Percentiles rank a stretch among this genome's conserved stretches.
Evolutionary conservation across 2,797 vertebrate genomes (phyloP).

Genomic region (Catamblyrhynchus diadema): DNA sequence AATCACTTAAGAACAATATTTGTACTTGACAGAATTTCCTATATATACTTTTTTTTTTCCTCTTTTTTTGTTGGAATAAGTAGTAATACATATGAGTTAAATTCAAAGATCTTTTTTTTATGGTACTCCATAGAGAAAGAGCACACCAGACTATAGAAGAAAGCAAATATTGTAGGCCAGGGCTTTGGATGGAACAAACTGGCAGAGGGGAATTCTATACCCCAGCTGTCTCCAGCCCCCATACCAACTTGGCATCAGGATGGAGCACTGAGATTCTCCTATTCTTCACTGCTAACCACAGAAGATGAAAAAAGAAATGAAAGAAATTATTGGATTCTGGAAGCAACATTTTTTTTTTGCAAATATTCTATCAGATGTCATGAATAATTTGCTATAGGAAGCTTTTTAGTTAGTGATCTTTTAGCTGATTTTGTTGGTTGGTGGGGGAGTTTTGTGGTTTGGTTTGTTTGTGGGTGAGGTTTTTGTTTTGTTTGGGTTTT

Average conservation of each 20-base stretch:
- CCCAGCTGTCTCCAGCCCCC: neutral
- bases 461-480: neutral
- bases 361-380: neutral
- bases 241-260: neutral
- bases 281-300: neutral
- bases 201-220: neutral
- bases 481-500: neutral
- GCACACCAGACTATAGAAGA: neutral
- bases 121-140: neutral
- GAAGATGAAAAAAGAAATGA: neutral
- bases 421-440: neutral
- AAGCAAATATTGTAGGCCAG: neutral
- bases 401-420: neutral
- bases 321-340: neutral
- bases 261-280: neutral
- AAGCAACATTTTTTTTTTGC: neutral
- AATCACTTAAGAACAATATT: neutral
- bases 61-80: rapidly evolving
- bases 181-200: neutral
- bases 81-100: neutral
- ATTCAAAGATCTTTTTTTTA: neutral
- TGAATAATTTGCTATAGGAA: neutral
- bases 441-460: rapidly evolving
- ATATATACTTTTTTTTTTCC: neutral
- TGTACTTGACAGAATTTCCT: neutral